These are phyloP conservation scores for Diceros bicornis DNA, from an alignment of 2,797 vertebrate genomes.

Conservation along the genomic window DNA sequence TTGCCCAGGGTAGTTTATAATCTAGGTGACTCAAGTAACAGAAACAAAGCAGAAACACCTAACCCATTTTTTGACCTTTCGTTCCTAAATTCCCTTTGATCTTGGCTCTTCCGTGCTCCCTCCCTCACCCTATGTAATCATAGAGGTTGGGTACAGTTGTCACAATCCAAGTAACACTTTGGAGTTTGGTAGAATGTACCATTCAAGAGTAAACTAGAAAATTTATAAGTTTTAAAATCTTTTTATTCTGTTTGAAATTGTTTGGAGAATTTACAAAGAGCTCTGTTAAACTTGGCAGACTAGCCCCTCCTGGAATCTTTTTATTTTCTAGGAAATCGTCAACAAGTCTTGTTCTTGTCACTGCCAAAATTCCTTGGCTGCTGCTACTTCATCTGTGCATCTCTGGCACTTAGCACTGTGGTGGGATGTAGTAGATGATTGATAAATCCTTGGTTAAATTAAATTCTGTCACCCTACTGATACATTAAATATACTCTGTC, in stretches of 20 bases:
- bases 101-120: background rate
- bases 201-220: conserved; percentile 2
- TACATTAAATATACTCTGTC: background rate
- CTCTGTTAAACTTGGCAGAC: background rate
- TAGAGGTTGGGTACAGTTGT: background rate
- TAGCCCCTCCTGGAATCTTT: background rate
- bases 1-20: background rate
- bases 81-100: background rate
- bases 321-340: conserved; percentile 15
- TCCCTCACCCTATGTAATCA: background rate
- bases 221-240: background rate
- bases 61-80: background rate
- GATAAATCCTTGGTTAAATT: background rate
- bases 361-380: background rate
- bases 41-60: background rate
- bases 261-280: conserved; percentile 54
- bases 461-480: background rate
- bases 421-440: background rate
- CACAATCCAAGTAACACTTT: background rate
- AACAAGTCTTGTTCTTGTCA: background rate
- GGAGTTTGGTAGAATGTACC: background rate
- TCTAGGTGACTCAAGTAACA: background rate
- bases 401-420: background rate
- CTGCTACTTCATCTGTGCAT: background rate
- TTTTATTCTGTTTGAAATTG: conserved; percentile 32